phyloP scores from a whole-genome alignment of 2,888 invertebrate genomes.

The Hesperia comma region DNA sequence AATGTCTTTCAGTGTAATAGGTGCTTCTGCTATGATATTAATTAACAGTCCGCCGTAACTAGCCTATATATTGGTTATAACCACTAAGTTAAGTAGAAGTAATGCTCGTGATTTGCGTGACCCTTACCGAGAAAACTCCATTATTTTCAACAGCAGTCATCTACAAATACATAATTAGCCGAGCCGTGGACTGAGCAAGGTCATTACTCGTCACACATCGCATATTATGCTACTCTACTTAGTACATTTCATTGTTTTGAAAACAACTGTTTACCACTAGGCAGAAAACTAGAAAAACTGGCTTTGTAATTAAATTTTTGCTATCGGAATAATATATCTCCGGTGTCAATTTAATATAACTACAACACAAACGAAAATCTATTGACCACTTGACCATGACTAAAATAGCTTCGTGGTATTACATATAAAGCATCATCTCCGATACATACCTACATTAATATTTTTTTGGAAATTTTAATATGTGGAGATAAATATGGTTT shows the following conservation, averaged over 20 bases:
- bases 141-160: conserved; percentile 18
- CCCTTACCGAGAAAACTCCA: conserved; percentile 18
- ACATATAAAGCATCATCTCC: too few relatives aligned
- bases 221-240: conserved; percentile 27
- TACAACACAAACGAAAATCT: too few relatives aligned
- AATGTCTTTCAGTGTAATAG: too few relatives aligned
- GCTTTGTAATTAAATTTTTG: neutral
- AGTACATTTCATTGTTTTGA: conserved; percentile 12
- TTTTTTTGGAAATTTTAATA: too few relatives aligned
- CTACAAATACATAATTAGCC: conserved; percentile 52
- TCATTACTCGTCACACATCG: conserved; percentile 45
- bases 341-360: too few relatives aligned
- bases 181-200: conserved; percentile 63
- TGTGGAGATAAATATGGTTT: too few relatives aligned
- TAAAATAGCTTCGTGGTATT: neutral
- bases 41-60: too few relatives aligned
- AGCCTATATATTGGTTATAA: too few relatives aligned
- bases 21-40: too few relatives aligned
- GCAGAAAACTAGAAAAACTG: neutral
- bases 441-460: too few relatives aligned
- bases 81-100: conserved; percentile 49
- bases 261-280: conserved; percentile 6
- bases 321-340: neutral
- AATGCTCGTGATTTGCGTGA: conserved; percentile 49
- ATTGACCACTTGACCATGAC: neutral